phyloP scores from a whole-genome alignment of 2,797 vertebrate species.

The Liparis tanakae region DNA sequence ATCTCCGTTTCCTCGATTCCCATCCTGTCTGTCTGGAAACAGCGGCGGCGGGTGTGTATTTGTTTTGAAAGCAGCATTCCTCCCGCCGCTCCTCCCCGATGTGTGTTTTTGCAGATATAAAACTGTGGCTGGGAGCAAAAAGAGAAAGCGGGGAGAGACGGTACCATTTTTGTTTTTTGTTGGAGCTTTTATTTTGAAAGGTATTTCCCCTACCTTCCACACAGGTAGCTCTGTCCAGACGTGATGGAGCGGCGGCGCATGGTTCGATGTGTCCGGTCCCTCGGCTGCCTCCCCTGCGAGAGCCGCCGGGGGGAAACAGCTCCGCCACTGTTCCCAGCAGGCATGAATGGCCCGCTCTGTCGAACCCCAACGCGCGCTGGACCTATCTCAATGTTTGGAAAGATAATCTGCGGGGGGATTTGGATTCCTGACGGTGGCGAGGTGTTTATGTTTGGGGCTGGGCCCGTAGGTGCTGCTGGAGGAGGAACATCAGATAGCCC shows the following conservation, averaged over 20 bases:
- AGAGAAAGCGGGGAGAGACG: neutral
- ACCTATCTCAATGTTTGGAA: conserved; percentile 76
- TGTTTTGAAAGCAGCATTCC: conserved; percentile 68
- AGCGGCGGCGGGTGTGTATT: conserved; percentile 42
- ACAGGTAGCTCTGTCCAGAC: conserved; percentile 58
- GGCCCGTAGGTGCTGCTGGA: conserved; percentile 55
- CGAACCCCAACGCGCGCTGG: conserved; percentile 41
- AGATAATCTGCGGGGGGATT: conserved; percentile 77
- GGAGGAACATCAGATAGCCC: conserved; percentile 74
- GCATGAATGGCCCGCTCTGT: conserved; percentile 76
- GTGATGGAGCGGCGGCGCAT: conserved; percentile 54
- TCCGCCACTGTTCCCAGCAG: conserved; percentile 75
- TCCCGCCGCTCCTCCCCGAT: conserved; percentile 38
- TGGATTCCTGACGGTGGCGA: conserved; percentile 69
- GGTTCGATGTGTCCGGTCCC: conserved; percentile 55
- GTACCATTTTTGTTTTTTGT: no score
- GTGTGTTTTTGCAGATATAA: conserved; percentile 45
- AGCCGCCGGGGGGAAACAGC: conserved; percentile 65
- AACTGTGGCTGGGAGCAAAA: conserved; percentile 26
- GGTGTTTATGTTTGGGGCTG: conserved; percentile 78
- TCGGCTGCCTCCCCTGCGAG: conserved; percentile 51
- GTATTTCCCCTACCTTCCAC: conserved; percentile 30
- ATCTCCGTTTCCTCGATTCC: conserved; percentile 58
- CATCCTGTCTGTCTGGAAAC: conserved; percentile 71
- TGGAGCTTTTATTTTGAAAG: conserved; percentile 33